Evolutionary conservation across 2,888 invertebrate genomes (phyloP).

Genomic region (Lumbricus terrestris): DNA sequence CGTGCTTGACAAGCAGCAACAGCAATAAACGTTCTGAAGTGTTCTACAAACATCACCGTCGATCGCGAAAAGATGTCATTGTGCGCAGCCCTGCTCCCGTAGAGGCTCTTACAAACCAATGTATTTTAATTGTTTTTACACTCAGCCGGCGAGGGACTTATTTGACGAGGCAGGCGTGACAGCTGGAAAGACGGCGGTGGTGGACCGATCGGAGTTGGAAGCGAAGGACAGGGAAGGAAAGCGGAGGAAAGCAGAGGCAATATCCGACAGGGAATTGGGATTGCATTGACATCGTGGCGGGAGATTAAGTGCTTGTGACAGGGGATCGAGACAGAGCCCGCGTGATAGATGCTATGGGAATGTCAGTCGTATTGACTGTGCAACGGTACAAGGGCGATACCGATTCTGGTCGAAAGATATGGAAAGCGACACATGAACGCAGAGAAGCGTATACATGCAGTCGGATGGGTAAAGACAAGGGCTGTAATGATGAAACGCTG

Average conservation of each 20-base stretch:
- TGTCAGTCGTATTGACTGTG: neutral
- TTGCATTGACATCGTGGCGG: neutral
- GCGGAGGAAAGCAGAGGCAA: neutral
- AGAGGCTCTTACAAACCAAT: neutral
- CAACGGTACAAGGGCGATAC: neutral
- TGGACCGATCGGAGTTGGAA: neutral
- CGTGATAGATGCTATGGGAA: neutral
- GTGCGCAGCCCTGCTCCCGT: neutral
- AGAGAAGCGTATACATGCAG: neutral
- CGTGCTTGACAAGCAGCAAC: neutral
- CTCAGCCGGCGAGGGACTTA: neutral
- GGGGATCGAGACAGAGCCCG: neutral
- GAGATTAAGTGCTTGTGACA: constrained; percentile 3
- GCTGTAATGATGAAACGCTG: neutral
- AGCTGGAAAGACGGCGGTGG: neutral
- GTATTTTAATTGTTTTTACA: neutral
- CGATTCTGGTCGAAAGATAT: neutral
- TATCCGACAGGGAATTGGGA: neutral
- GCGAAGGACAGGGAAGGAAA: neutral
- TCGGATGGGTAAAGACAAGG: neutral
- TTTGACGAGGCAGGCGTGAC: neutral
- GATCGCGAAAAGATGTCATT: neutral
- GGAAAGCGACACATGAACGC: neutral
- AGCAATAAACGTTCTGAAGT: neutral
- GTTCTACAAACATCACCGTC: neutral